Percentiles rank a stretch among this genome's conserved stretches.
Conservation (phyloP, 2,888 invertebrate genomes). For the Lordiphosa fenestrarum region DNA sequence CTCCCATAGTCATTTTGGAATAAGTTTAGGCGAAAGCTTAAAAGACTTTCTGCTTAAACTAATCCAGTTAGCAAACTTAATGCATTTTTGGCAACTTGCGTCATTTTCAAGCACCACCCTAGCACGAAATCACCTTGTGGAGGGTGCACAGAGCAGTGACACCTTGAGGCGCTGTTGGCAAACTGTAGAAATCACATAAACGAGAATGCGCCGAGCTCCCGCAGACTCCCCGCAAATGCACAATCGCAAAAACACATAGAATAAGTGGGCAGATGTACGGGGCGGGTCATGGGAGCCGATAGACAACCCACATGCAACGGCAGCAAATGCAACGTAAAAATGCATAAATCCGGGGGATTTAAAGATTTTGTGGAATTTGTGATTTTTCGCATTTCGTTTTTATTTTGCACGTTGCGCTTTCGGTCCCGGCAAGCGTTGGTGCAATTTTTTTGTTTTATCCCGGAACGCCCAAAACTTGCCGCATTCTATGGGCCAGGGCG, state of each 20-base stretch:
- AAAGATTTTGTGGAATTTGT: conserved; percentile 72
- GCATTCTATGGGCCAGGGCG: conserved; percentile 30
- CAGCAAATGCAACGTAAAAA: conserved; percentile 67
- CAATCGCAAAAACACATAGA: conserved; percentile 48
- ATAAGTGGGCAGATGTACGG: conserved; percentile 23
- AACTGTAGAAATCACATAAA: conserved; percentile 68
- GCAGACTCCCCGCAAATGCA: conserved; percentile 39
- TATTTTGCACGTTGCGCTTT: conserved; percentile 51
- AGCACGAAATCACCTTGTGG: conserved; percentile 11
- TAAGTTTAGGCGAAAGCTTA: too few species aligned
- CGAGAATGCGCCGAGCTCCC: conserved; percentile 21
- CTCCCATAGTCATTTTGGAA: too few species aligned
- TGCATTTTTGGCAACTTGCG: background rate
- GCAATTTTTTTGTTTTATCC: conserved; percentile 44
- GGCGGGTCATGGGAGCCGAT: conserved; percentile 27
- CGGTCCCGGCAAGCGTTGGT: conserved; percentile 32
- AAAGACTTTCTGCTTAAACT: too few species aligned
- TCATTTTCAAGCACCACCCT: conserved; percentile 29
- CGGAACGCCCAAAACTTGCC: conserved; percentile 11
- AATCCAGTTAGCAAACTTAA: too few species aligned
- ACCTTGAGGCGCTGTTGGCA: conserved; percentile 68
- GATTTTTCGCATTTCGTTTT: conserved; percentile 67
- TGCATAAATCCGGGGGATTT: conserved; percentile 73
- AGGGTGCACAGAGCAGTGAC: conserved; percentile 42
- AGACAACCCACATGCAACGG: conserved; percentile 57